These are phyloP conservation scores for Ctenopoma kingsleyae DNA, from an alignment of 2,797 vertebrate species.

Conservation along the genomic window DNA sequence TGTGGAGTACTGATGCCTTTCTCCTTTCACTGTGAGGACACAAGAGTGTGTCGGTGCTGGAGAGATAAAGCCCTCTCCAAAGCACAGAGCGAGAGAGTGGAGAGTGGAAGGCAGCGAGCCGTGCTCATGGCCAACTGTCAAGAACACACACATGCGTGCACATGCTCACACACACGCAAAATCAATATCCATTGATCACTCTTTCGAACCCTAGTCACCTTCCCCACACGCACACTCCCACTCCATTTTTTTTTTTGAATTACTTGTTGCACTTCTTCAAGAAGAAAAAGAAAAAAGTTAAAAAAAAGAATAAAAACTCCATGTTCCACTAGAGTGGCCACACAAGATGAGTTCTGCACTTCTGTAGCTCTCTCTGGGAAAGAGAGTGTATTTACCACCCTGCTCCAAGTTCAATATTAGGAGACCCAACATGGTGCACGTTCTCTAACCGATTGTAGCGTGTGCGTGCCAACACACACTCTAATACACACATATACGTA, in stretches of 20 bases:
- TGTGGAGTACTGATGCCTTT: constrained; percentile 63
- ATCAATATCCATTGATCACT: constrained; percentile 73
- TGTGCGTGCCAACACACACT: constrained; percentile 13
- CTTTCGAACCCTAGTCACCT: constrained; percentile 45
- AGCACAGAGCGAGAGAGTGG: constrained; percentile 38
- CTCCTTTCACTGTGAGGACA: constrained; percentile 61
- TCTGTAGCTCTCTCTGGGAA: constrained; percentile 64
- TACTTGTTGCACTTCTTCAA: constrained; percentile 64
- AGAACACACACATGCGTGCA: constrained; percentile 26
- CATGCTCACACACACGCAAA: constrained; percentile 33
- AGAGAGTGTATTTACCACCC: constrained; percentile 72
- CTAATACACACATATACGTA: neutral
- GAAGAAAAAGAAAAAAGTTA: constrained; percentile 30
- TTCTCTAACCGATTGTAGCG: constrained; percentile 50
- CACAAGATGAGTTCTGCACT: constrained; percentile 73
- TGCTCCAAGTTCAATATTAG: constrained; percentile 78
- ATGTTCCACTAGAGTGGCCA: constrained; percentile 74
- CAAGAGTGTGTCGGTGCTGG: constrained; percentile 52
- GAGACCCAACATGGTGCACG: constrained; percentile 60
- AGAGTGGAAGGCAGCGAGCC: constrained; percentile 33
- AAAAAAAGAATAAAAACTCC: constrained; percentile 54
- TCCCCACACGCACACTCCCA: constrained; percentile 1
- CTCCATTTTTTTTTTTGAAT: constrained; percentile 26
- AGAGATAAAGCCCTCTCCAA: constrained; percentile 65
- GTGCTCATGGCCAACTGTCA: constrained; percentile 35